These are phyloP conservation scores for Drepana arcuata DNA, from an alignment of 1,140 invertebrate species.

Conservation along the genomic window DNA sequence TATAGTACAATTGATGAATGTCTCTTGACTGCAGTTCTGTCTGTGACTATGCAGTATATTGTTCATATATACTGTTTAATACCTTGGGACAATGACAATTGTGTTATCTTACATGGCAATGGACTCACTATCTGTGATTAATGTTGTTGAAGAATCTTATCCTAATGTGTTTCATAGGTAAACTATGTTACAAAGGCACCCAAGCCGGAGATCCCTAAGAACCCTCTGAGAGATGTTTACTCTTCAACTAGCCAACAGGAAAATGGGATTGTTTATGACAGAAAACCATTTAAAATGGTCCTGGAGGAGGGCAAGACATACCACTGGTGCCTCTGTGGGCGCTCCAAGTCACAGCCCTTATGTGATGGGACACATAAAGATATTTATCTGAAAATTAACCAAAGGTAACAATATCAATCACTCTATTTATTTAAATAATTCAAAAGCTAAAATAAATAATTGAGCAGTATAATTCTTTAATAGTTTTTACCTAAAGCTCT, in stretches of 20 bases:
- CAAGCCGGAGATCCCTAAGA: conserved; percentile 75
- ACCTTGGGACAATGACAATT: too few species aligned
- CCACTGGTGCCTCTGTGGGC: conserved; percentile 94
- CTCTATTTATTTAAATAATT: too few species aligned
- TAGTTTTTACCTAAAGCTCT: too few species aligned
- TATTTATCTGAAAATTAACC: conserved; percentile 79
- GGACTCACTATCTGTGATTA: too few species aligned
- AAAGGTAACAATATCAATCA: conserved; percentile 62
- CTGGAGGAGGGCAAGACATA: conserved; percentile 89
- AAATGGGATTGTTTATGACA: conserved; percentile 87
- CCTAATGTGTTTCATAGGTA: conserved; percentile 14
- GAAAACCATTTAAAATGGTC: conserved; percentile 88
- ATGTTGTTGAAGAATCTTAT: too few species aligned
- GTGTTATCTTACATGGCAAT: too few species aligned
- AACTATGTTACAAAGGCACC: conserved; percentile 46
- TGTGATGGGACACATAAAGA: conserved; percentile 94
- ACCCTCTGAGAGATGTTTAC: conserved; percentile 74
- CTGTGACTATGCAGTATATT: too few species aligned
- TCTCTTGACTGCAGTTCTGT: too few species aligned
- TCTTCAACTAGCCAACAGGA: conserved; percentile 74
- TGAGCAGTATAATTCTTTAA: too few species aligned
- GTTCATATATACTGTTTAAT: too few species aligned
- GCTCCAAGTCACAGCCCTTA: conserved; percentile 92
- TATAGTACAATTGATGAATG: too few species aligned
- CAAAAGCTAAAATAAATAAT: too few species aligned